Percentiles rank a stretch among this genome's conserved stretches.
phyloP scores from a whole-genome alignment of 2,888 invertebrate genomes.

The Himalopsyche anomala region DNA sequence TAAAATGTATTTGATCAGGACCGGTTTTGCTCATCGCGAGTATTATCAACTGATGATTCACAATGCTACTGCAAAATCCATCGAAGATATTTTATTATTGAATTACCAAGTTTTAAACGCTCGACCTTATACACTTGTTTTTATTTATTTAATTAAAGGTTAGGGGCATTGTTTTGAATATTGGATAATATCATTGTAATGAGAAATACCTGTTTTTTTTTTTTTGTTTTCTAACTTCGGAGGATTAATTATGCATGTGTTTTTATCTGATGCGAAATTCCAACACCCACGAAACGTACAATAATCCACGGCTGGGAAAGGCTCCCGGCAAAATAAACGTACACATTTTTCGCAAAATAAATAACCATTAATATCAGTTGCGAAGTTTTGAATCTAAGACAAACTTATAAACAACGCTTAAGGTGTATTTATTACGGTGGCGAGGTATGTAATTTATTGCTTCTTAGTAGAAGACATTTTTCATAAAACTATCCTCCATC shows the following conservation, averaged over 20 bases:
- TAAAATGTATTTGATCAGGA: too few species aligned
- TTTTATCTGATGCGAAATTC: neutral
- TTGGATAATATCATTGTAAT: neutral
- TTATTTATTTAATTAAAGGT: too few species aligned
- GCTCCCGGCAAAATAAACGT: neutral
- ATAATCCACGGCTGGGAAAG: neutral
- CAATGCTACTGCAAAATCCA: too few species aligned
- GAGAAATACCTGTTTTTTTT: neutral
- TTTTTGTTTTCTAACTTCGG: neutral
- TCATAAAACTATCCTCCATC: neutral
- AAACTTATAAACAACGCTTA: conserved; percentile 24
- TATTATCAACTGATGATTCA: too few species aligned
- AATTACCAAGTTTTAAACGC: too few species aligned
- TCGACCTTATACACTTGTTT: too few species aligned
- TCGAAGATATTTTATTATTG: too few species aligned
- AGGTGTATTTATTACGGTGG: conserved; percentile 1
- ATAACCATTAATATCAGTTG: conserved; percentile 22
- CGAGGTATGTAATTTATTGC: neutral
- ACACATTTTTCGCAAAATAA: conserved; percentile 7
- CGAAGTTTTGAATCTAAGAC: conserved; percentile 17
- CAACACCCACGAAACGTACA: neutral
- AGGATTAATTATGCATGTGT: neutral
- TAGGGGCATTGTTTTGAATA: too few species aligned
- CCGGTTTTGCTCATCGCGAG: too few species aligned
- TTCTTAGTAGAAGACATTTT: conserved; percentile 18